phyloP scores from a whole-genome alignment of 2,113 vertebrate genomes.

The Charadrius vociferus region DNA sequence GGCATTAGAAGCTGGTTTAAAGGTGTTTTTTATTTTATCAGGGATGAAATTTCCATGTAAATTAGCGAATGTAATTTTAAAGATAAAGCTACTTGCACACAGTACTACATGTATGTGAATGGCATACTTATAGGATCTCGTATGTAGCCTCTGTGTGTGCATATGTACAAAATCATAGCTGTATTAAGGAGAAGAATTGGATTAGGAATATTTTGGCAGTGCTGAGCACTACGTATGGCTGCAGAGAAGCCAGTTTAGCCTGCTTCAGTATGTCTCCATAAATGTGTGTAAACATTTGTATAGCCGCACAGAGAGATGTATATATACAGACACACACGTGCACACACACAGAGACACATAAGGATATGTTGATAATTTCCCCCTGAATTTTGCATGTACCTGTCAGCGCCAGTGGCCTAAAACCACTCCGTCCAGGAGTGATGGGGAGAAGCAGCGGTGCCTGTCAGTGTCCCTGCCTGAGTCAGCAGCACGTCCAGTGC shows the following conservation, averaged over 20 bases:
- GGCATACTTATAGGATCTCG: neutral
- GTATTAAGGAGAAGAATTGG: neutral
- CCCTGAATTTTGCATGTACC: constrained; percentile 50
- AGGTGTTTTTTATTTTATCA: constrained; percentile 70
- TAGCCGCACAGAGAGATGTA: neutral
- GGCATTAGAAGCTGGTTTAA: constrained; percentile 72
- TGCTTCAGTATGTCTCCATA: neutral
- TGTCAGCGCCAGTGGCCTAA: constrained; percentile 49
- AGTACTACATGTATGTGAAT: constrained; percentile 27
- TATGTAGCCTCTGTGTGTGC: neutral
- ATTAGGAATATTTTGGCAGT: neutral
- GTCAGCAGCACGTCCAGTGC: constrained; percentile 72
- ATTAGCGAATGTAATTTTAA: constrained; percentile 70
- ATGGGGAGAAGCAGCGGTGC: constrained; percentile 56
- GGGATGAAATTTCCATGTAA: constrained; percentile 69
- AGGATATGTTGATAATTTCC: neutral
- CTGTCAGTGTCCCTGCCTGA: constrained; percentile 75
- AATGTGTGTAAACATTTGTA: neutral
- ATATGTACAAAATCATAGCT: neutral
- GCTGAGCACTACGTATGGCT: neutral
- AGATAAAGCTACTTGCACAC: constrained; percentile 49
- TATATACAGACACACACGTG: neutral
- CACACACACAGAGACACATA: neutral
- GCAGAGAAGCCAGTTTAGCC: neutral
- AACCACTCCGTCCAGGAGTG: neutral